Conservation (phyloP, 2,113 vertebrate species). For the Ibidorhyncha struthersii region DNA sequence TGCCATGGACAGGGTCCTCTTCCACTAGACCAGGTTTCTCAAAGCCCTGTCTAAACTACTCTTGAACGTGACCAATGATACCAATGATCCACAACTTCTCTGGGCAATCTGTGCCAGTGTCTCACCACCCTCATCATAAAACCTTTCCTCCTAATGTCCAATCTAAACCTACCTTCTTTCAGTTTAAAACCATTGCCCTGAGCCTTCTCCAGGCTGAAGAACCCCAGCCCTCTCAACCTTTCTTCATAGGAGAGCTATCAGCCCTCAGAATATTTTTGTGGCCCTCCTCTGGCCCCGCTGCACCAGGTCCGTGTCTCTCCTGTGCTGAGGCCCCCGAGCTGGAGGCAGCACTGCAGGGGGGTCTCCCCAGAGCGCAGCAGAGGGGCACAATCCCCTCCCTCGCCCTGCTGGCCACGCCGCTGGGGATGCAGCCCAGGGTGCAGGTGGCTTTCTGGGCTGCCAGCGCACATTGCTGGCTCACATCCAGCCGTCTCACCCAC, state of each 20-base stretch:
- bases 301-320: background rate
- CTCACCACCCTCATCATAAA: background rate
- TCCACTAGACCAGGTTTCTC: background rate
- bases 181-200: no score
- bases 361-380: background rate
- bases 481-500: background rate
- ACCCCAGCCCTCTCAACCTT: background rate
- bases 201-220: background rate
- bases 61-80: background rate
- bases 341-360: background rate
- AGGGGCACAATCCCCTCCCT: background rate
- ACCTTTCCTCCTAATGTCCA: background rate
- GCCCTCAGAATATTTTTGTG: fast-evolving
- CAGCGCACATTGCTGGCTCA: fast-evolving
- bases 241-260: fast-evolving
- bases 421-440: background rate
- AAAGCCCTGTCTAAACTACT: fast-evolving
- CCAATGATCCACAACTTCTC: background rate
- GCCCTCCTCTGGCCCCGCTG: background rate
- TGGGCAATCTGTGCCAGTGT: background rate
- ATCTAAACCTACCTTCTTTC: background rate
- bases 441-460: background rate
- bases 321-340: background rate
- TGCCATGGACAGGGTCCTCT: no score
- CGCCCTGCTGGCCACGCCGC: fast-evolving